Evolutionary conservation across 2,888 invertebrate genomes (phyloP).

Genomic region (Eumacrocentrus americanus): DNA sequence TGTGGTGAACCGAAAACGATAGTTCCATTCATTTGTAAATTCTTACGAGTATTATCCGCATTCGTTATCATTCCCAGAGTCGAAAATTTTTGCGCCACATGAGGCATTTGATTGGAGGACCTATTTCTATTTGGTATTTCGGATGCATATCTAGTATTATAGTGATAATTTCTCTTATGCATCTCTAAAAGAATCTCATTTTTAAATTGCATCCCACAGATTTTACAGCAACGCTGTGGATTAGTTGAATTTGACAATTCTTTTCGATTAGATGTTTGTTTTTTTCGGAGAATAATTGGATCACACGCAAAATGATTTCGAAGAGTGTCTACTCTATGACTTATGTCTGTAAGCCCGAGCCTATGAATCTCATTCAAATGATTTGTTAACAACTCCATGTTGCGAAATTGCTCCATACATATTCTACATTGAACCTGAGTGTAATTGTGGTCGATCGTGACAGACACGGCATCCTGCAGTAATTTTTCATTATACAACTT

Average conservation of each 20-base stretch:
- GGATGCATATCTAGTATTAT: not conserved
- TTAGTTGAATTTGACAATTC: not conserved
- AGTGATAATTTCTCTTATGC: slow-evolving; percentile 5
- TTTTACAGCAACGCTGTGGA: slow-evolving; percentile 12
- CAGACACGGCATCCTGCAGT: too few relatives aligned
- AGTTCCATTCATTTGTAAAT: not conserved
- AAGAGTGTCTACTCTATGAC: too few relatives aligned
- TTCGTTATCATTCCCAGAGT: not conserved
- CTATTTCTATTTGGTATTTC: not conserved
- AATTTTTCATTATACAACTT: too few relatives aligned
- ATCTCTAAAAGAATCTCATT: slow-evolving; percentile 7
- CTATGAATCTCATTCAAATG: not conserved
- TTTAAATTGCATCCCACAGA: slow-evolving; percentile 18
- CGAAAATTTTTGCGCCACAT: not conserved
- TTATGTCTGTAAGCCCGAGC: too few relatives aligned
- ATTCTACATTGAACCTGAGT: not conserved
- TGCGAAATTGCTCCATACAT: not conserved
- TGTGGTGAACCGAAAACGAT: too few relatives aligned
- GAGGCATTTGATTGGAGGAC: not conserved
- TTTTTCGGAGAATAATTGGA: not conserved
- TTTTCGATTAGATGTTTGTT: not conserved
- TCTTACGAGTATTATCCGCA: not conserved
- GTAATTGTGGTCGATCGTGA: not conserved
- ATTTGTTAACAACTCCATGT: not conserved
- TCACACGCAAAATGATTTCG: not conserved